Evolutionary conservation across 2,888 invertebrate genomes (phyloP), one percentile per base, ranked within the genome.

Genomic region (Macaria notata): DNA sequence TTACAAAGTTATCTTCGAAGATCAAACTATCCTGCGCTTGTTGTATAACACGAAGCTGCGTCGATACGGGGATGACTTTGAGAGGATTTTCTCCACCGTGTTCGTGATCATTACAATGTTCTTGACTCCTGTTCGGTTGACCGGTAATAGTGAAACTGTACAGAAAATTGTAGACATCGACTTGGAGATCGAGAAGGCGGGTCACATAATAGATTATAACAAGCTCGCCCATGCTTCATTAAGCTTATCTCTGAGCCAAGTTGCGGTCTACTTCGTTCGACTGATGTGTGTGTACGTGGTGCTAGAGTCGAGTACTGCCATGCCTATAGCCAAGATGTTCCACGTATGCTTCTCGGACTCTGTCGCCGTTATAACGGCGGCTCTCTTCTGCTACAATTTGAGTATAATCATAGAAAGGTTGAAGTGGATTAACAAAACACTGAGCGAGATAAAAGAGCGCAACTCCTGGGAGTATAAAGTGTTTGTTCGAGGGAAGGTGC

Each of bases 11-110:
- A 75, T 75, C 31, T 49, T 38, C 7, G 67, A 79, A 56, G 81
- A 82, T 45, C 82, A 84, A 61, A 80, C 81, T 0, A 73, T 87
- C 39, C 57, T 87, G 9, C 72, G 84, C 33, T 65, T 67, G n/a
- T 61, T 87, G 9, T 84, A 82, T 51, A 69, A 78, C 8, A 87
- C 88, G 0, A 83, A 77, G 66, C 61, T 87, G 29, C 71, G 76
- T 57, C 74, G 78, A 6, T 88, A 86, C 53, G 87, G 86, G 0
- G 88, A 87, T 55, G 73, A 76, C 47, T 76, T 75, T 31, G 84
- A 86, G 60, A 75, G 76, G 55, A 59, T 76, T 9, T 63, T 70
- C 1, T 75, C 80, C 3, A 51, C 74, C 0, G 0, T 72, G 0
- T 83, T 74, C 43, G 74, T 78, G 7, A 4, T 79, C 3, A 72